Conservation (phyloP, 2,888 invertebrate genomes). For the Catocala nupta region DNA sequence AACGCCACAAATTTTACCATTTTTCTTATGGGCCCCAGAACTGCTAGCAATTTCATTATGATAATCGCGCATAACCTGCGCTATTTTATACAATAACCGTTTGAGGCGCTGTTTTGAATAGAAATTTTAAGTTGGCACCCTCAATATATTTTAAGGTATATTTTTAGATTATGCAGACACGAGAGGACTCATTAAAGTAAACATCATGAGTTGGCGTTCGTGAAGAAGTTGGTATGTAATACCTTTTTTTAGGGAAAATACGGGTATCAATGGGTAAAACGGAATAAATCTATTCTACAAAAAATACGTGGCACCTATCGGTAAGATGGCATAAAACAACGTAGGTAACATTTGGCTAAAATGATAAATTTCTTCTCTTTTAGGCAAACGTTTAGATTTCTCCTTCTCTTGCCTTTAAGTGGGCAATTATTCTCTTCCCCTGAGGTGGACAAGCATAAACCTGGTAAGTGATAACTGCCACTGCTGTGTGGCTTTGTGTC, state of each 20-base stretch:
- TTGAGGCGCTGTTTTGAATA: constrained; percentile 58
- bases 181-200: constrained; percentile 48
- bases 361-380: too few species aligned
- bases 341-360: too few species aligned
- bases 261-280: neutral
- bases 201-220: constrained; percentile 38
- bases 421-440: too few species aligned
- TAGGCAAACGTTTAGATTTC: too few species aligned
- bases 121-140: constrained; percentile 55
- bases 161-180: constrained; percentile 40
- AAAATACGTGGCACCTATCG: too few species aligned
- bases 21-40: constrained; percentile 75
- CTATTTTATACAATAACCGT: constrained; percentile 65
- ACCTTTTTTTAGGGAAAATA: constrained; percentile 29
- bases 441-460: too few species aligned
- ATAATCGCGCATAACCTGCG: constrained; percentile 78
- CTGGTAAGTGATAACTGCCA: too few species aligned
- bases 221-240: constrained; percentile 47
- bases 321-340: too few species aligned
- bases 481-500: too few species aligned
- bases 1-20: constrained; percentile 84
- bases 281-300: constrained; percentile 2
- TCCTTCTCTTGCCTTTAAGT: too few species aligned
- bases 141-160: constrained; percentile 50
- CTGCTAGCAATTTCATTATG: constrained; percentile 84